Base-by-base conservation (phyloP, 1,140 invertebrate species). In the Phortica variegata region DNA sequence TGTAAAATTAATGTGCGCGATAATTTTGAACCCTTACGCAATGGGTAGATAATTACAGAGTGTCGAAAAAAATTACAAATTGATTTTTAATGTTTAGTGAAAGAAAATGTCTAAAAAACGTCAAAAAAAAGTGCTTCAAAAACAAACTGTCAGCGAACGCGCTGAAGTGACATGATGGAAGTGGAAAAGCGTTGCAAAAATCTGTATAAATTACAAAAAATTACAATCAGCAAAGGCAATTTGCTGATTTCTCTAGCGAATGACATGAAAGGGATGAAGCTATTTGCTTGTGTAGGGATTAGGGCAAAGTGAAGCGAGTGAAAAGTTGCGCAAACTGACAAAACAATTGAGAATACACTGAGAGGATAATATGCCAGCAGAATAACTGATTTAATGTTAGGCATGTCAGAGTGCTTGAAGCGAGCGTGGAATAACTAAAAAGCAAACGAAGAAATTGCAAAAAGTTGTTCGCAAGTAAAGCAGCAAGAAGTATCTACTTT, bases 201-300 rank as follows among this genome's bases (percentile, higher is more conserved):
- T 17, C 36, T 38, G 36, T 38, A 18, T 12, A 38, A 10, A 19
- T 6, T 16, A 38, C 18, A 33, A 29, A 9, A 39, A 31, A 12
- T 13, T 1, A 1, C 12, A 32, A 18, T 45, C 26, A 23, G 31
- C 37, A 26, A 40, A 55, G 51, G 47, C 47, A 58, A 39, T 56
- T 53, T 32, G 32, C 42, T 62, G 63, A 68, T 68, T 68, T 60
- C 63, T 68, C 63, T 39, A 59, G 63, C 62, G 63, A 68, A 52
- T 52, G 61, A 53, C 59, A 52, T 52, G 56, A 47, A 49, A 34
- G 43, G 36, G 38, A 43, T 43, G 51, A 58, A 37, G 60, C 63
- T 63, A 68, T 68, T 68, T 68, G 63, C 63, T 51, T 43, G 32
- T 34, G 32, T 10, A 37, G 3, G 37, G 12, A 37, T n/a, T n/a